Evolutionary conservation across 92 coral and sea anemone genomes (phyloP).

Genomic region (Scolanthus callimorphus): DNA sequence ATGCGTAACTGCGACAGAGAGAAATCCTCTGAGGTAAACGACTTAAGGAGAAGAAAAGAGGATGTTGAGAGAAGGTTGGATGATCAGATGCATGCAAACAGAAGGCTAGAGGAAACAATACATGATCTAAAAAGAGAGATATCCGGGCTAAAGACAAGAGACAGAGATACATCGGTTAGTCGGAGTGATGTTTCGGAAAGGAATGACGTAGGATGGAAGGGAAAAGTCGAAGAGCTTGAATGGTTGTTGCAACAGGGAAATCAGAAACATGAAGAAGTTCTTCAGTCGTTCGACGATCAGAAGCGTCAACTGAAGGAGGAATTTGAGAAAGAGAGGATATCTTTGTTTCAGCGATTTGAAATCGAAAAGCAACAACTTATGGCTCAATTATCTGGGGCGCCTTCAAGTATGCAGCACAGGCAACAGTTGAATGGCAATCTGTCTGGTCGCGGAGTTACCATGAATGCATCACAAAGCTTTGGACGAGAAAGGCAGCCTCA

Average conservation of each 20-base stretch:
- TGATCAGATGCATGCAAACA: constrained; percentile 41
- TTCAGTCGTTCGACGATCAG: constrained; percentile 27
- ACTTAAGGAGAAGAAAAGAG: constrained; percentile 52
- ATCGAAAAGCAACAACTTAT: constrained; percentile 20
- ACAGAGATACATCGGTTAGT: neutral
- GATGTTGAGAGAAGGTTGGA: constrained; percentile 40
- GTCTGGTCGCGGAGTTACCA: neutral
- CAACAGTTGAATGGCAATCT: neutral
- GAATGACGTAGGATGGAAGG: constrained; percentile 35
- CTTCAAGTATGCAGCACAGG: neutral
- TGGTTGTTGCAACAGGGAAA: constrained; percentile 32
- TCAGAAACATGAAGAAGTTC: constrained; percentile 50
- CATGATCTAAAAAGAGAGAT: constrained; percentile 15
- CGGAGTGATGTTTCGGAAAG: constrained; percentile 20
- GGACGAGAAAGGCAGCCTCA: neutral
- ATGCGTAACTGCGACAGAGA: constrained; percentile 59
- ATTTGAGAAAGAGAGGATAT: constrained; percentile 45
- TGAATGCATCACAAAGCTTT: constrained; percentile 1
- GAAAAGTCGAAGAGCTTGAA: constrained; percentile 57
- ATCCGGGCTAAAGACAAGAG: neutral
- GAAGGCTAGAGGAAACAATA: constrained; percentile 45
- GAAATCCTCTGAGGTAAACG: constrained; percentile 53
- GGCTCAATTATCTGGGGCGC: neutral
- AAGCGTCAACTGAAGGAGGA: constrained; percentile 44
- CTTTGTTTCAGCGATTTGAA: constrained; percentile 41